phyloP scores from a whole-genome alignment of 2,113 vertebrate species.

The Triplophysa dalaica region DNA sequence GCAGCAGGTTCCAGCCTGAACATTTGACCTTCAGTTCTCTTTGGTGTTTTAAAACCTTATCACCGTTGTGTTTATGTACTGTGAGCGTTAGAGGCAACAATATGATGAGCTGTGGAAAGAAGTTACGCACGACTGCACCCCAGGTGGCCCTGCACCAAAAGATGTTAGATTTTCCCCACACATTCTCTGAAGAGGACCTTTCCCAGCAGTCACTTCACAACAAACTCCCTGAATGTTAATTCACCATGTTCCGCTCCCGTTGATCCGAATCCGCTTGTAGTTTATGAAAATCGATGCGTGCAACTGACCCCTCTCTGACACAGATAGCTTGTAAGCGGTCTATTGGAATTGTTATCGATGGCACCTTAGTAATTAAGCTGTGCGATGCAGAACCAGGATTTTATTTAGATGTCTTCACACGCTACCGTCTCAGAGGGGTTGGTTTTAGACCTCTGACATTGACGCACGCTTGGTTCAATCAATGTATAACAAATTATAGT shows the following conservation, averaged over 20 bases:
- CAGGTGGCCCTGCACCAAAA: constrained; percentile 64
- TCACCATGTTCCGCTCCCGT: constrained; percentile 71
- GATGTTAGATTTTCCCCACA: constrained; percentile 69
- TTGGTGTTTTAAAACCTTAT: constrained; percentile 19
- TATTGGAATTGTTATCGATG: constrained; percentile 70
- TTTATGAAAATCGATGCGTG: constrained; percentile 71
- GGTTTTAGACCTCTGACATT: constrained; percentile 26
- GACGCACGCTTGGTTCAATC: constrained; percentile 1
- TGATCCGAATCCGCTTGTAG: constrained; percentile 73
- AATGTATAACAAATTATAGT: constrained; percentile 38
- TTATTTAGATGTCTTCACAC: constrained; percentile 21
- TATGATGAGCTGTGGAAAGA: constrained; percentile 35
- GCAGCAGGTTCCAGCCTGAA: neutral
- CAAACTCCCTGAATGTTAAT: constrained; percentile 70
- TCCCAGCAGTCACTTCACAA: constrained; percentile 52
- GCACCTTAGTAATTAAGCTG: constrained; percentile 66
- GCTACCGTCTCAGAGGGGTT: neutral
- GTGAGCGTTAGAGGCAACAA: neutral
- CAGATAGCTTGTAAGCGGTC: constrained; percentile 67
- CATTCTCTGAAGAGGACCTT: constrained; percentile 46
- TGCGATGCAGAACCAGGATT: constrained; percentile 33
- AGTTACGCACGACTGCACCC: constrained; percentile 52
- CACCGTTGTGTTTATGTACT: constrained; percentile 11
- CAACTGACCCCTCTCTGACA: constrained; percentile 62
- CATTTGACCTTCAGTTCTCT: constrained; percentile 30